Evolutionary conservation across 2,797 vertebrate genomes (phyloP).

Genomic region (Loris lydekkerianus): DNA sequence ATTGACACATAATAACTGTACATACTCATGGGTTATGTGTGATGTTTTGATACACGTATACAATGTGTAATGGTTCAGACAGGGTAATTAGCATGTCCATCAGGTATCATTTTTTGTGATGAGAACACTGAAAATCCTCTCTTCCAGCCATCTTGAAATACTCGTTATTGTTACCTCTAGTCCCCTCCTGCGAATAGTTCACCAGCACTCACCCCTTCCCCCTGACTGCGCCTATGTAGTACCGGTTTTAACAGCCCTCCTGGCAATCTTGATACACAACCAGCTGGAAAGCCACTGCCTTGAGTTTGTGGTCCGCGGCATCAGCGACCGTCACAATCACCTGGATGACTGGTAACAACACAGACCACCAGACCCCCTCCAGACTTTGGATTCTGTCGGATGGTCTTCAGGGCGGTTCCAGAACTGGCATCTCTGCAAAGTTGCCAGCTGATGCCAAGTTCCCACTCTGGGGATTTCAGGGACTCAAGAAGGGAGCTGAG

Average conservation of each 20-base stretch:
- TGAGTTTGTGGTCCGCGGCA: background rate
- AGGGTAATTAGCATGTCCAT: background rate
- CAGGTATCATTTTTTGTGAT: background rate
- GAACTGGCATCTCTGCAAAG: background rate
- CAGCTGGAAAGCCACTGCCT: background rate
- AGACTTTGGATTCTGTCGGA: background rate
- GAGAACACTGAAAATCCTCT: background rate
- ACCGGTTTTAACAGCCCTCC: background rate
- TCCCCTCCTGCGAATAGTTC: background rate
- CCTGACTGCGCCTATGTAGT: background rate
- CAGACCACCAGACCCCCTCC: background rate
- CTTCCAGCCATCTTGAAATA: background rate
- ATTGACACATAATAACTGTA: background rate
- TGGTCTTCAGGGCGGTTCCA: too few species aligned
- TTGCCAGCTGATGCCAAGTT: background rate
- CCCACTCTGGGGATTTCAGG: background rate
- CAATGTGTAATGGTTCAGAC: background rate
- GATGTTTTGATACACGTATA: background rate
- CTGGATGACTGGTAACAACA: background rate
- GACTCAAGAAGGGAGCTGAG: too few species aligned
- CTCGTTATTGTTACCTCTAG: background rate
- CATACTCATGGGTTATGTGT: background rate
- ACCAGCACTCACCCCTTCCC: background rate
- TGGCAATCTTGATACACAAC: background rate
- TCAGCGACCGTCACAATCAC: background rate